These are phyloP conservation scores for Drosophila incognita DNA, from an alignment of 2,888 invertebrate genomes.

Conservation along the genomic window DNA sequence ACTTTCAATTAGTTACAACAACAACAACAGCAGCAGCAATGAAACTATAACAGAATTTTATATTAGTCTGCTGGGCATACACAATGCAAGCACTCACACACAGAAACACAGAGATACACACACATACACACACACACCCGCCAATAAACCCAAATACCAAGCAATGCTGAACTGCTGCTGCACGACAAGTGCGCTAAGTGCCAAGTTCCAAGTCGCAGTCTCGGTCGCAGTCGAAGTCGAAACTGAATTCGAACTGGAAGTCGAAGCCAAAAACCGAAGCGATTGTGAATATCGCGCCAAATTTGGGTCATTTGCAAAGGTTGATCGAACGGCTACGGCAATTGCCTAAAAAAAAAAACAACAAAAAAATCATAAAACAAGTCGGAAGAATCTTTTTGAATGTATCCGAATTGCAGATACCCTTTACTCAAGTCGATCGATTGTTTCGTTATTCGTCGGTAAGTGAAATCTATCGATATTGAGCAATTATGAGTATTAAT, in stretches of 20 bases:
- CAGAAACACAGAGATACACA: not conserved
- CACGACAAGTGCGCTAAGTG: slow-evolving; percentile 66
- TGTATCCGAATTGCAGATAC: slow-evolving; percentile 2
- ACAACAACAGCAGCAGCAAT: slow-evolving; percentile 34
- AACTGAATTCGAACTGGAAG: slow-evolving; percentile 25
- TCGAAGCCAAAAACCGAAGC: slow-evolving; percentile 35
- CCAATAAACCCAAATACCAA: slow-evolving; percentile 30
- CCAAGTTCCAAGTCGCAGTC: slow-evolving; percentile 37
- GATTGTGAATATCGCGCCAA: slow-evolving; percentile 63
- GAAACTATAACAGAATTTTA: slow-evolving; percentile 60
- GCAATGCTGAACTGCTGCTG: slow-evolving; percentile 50
- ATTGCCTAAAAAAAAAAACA: slow-evolving; percentile 40
- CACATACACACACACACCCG: not conserved
- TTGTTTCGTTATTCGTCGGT: not conserved
- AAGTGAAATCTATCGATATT: not conserved
- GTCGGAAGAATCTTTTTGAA: slow-evolving; percentile 5
- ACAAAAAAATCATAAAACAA: slow-evolving; percentile 21
- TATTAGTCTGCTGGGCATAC: slow-evolving; percentile 46
- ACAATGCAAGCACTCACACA: slow-evolving; percentile 6
- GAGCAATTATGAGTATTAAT: not conserved
- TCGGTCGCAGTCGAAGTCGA: slow-evolving; percentile 25
- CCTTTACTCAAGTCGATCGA: not conserved
- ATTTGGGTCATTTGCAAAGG: slow-evolving; percentile 77
- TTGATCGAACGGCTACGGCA: slow-evolving; percentile 63
- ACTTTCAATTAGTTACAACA: slow-evolving; percentile 66